Base-by-base conservation (phyloP, 30 jellyfish, hydroid and myxozoan genomes). In the Morbakka virulenta region DNA sequence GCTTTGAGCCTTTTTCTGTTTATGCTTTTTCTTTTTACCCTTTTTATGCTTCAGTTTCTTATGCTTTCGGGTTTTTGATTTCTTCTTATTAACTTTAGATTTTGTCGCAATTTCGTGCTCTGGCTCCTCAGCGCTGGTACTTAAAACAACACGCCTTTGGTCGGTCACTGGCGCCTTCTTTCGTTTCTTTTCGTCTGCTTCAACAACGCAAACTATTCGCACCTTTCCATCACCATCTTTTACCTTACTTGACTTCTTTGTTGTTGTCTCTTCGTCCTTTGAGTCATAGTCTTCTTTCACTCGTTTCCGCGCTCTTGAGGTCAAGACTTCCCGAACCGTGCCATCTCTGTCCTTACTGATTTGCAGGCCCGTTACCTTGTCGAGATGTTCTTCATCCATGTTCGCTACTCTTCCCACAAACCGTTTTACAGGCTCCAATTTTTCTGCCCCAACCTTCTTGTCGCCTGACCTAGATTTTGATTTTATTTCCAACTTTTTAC, bases 21-120 rank as follows among this genome's bases (percentile, higher is more conserved):
- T 81, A 17, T 86, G 79, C 26, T 79, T 63, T 69, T 81, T 80
- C 50, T 82, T 22, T 66, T 88, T 88, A 11, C 76, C 75, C 64
- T 83, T 89, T 28, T 81, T 50, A 62, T 73, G 94, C 36, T 83
- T 81, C 2, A 67, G 81, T 51, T 89, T 89, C 71, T 79, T 81
- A 62, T 74, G 89, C 64, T 76, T 81, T 27, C 86, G 69, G 17
- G 9, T 41, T 41, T 41, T 41, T 6, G 13, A 6, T 17, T 41
- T 41, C 57, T 41, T 41, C 17, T 41, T 41, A 41, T 17, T 17
- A 41, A 9, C 17, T 41, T 41, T 41, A 9, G 57, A 6, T 17
- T 41, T 17, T 9, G 13, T 41, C 9, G 57, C 57, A 6, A 41
- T 17, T 17, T 41, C 57, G 9, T 41, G 13, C 57, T 41, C 13